A percentile compares a stretch with the other conserved stretches of the same genome.
Conservation (phyloP, 2,797 vertebrate species). For the Austrolebias charrua region DNA sequence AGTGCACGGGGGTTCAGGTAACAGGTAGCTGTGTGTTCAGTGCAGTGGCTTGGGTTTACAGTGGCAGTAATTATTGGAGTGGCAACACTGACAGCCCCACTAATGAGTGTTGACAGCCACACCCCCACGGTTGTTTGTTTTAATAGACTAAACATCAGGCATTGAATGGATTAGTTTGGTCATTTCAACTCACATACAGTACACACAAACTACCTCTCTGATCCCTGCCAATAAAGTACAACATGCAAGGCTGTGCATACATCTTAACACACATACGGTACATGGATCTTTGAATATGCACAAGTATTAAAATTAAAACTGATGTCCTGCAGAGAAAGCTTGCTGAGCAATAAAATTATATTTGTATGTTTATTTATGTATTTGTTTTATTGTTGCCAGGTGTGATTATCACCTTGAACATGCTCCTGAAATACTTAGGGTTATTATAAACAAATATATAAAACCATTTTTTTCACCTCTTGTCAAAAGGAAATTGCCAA, state of each 20-base stretch:
- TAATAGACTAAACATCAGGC: conserved; percentile 79
- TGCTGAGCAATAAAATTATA: conserved; percentile 5
- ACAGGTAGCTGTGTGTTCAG: conserved; percentile 39
- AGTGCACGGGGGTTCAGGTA: conserved; percentile 25
- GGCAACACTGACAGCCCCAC: conserved; percentile 60
- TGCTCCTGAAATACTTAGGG: conserved; percentile 1
- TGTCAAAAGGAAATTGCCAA: no score
- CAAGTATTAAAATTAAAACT: conserved; percentile 6
- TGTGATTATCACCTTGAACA: conserved; percentile 7
- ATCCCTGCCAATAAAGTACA: not conserved
- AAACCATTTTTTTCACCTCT: not conserved
- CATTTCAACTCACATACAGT: conserved; percentile 6
- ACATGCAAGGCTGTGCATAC: conserved; percentile 2
- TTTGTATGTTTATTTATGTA: conserved; percentile 11
- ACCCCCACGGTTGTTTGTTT: conserved; percentile 82
- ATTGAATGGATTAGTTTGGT: conserved; percentile 66
- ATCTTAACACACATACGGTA: conserved; percentile 12
- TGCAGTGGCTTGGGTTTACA: conserved; percentile 48
- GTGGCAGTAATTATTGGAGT: conserved; percentile 73
- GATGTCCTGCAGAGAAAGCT: conserved; percentile 6
- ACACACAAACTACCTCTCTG: conserved; percentile 3
- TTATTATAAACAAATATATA: conserved; percentile 18
- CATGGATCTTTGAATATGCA: not conserved
- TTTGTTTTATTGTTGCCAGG: conserved; percentile 6
- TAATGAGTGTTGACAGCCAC: conserved; percentile 84